Evolutionary conservation across 2,113 vertebrate genomes (phyloP), one percentile per base, ranked within the genome.

Genomic region (Cinclus mexicanus): DNA sequence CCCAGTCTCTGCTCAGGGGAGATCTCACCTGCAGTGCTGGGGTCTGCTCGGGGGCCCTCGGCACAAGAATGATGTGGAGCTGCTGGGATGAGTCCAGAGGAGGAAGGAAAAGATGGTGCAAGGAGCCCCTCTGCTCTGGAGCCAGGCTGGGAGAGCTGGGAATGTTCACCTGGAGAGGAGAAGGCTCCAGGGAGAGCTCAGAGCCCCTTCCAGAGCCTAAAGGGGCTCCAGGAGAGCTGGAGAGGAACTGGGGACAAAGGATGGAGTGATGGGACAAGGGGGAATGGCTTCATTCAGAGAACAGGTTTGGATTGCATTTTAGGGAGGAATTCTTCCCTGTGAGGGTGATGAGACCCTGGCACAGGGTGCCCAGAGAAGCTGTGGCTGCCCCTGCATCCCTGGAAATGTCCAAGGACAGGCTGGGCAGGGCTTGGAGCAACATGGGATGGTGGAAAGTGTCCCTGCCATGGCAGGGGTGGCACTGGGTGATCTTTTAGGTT

Each of bases 101-200:
- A 70, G 49, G 13, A 15, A 65, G 8, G 12, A 33, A 41, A 57
- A 10, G 41, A 21, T 17, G 41, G 9, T 35, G 2, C 6, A 5
- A 31, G 20, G 20, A 47, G 41, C 5, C 3, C 2, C 19, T 41
- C 12, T 24, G 55, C n/a, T 39, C 19, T 78, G 55, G n/a, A 53
- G 23, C 5, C 46, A 69, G 23, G 28, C n/a, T 47, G 47, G 55
- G n/a, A n/a, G n/a, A 55, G n/a, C 47, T 87, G 39, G 6, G 15
- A 0, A 0, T 29, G 20, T 0, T 47, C 24, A 4, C 7, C 7
- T 41, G 47, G 41, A 41, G 74, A 39, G 3, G 28, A 15, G 6
- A 47, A 78, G 14, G 29, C 5, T 70, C n/a, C 28, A 55, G 47
- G 8, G 12, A 47, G 10, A 70, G 2, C 10, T 87, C 28, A 53